Evolutionary conservation across 1,140 invertebrate genomes (phyloP).

Genomic region (Rhysida immarginata): DNA sequence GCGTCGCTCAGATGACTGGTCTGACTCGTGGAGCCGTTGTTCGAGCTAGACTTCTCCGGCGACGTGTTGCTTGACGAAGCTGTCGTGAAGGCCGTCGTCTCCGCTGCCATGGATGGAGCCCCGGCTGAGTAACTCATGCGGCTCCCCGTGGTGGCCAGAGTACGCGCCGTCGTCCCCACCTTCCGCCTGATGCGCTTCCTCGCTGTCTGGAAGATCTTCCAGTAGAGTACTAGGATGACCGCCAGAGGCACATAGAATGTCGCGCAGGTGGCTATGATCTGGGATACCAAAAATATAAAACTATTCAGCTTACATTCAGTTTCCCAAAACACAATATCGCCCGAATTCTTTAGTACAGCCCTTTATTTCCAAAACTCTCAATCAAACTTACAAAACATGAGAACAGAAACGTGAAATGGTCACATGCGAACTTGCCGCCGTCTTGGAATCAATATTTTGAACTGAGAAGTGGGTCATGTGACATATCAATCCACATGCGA

Average conservation of each 20-base stretch:
- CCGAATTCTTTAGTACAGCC: no score
- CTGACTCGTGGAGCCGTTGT: slow-evolving; percentile 36
- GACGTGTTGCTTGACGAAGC: slow-evolving; percentile 10
- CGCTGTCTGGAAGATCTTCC: slow-evolving; percentile 83
- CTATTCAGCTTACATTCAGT: no score
- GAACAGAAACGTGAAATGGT: no score
- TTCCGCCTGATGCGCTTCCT: slow-evolving; percentile 61
- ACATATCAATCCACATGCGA: no score
- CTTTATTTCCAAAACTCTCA: no score
- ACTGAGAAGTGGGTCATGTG: no score
- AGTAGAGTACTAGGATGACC: slow-evolving; percentile 83
- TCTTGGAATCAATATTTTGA: no score
- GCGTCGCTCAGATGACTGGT: slow-evolving; percentile 31
- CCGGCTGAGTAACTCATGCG: slow-evolving; percentile 12
- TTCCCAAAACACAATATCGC: no score
- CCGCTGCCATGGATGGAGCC: slow-evolving; percentile 20
- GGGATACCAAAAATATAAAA: slow-evolving; percentile 5
- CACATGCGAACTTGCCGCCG: no score
- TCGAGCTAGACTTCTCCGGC: slow-evolving; percentile 24
- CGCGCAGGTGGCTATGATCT: slow-evolving; percentile 57
- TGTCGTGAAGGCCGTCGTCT: slow-evolving; percentile 21
- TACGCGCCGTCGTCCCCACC: slow-evolving; percentile 23
- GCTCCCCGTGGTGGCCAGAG: slow-evolving; percentile 11
- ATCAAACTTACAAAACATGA: no score
- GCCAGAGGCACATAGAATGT: slow-evolving; percentile 92